A percentile compares a stretch with the other conserved stretches of the same genome.
phyloP scores from a whole-genome alignment of 2,888 invertebrate species.

The Drosophila kanekoi region DNA sequence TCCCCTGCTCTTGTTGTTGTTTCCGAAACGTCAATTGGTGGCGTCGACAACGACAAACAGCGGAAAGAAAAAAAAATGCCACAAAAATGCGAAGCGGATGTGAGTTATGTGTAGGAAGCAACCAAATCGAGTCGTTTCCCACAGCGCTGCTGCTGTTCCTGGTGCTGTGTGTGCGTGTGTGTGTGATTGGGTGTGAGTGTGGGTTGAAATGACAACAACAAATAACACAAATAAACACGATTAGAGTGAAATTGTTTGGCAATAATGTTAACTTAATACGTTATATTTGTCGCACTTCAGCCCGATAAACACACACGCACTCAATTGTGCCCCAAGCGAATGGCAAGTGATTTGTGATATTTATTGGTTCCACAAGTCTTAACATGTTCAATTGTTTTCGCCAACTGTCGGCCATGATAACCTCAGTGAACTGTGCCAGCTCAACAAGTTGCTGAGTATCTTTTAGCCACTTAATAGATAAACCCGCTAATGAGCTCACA shows the following conservation, averaged over 20 bases:
- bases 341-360: conserved; percentile 53
- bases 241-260: conserved; percentile 68
- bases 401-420: conserved; percentile 1
- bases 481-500: conserved; percentile 56
- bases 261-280: conserved; percentile 63
- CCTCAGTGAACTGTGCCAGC: conserved; percentile 4
- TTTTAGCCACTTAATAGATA: conserved; percentile 43
- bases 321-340: conserved; percentile 34
- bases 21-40: conserved; percentile 37
- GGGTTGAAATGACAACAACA: conserved; percentile 42
- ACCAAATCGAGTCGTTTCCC: conserved; percentile 53
- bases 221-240: conserved; percentile 58
- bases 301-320: conserved; percentile 51
- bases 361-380: conserved; percentile 41
- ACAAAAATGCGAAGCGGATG: conserved; percentile 67
- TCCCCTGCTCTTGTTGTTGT: conserved; percentile 18
- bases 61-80: conserved; percentile 33
- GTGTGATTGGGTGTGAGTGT: conserved; percentile 4
- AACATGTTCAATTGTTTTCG: conserved; percentile 29
- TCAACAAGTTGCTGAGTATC: conserved; percentile 48
- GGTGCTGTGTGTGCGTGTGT: conserved; percentile 1
- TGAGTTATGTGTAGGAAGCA: conserved; percentile 66
- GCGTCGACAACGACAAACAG: conserved; percentile 20
- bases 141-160: neutral
- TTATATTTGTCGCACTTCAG: conserved; percentile 49